Evolutionary conservation across 2,113 vertebrate genomes (phyloP), one percentile per base, ranked within the genome.

Genomic region (Plestiodon gilberti): DNA sequence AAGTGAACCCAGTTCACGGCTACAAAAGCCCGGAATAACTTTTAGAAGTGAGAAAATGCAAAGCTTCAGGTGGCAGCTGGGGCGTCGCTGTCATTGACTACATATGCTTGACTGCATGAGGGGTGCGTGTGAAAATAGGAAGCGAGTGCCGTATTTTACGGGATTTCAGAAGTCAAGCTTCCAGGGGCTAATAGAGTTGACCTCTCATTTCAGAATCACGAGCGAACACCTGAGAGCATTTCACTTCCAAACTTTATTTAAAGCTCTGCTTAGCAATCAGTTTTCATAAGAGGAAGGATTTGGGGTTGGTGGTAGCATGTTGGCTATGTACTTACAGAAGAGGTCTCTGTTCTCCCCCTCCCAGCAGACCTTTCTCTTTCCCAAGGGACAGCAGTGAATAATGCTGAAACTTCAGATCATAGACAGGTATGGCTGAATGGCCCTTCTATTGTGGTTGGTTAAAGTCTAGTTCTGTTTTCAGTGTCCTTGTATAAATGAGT

Each of bases 161-260:
- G 89, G 92, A 93, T 91, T 93, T 93, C 87, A 87, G 87, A 94
- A 94, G 87, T 93, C 90, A 91, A 87, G 92, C 90, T 91, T 94
- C 52, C 83, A 89, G 89, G 84, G 90, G 81, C 57, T 95, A 96
- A 92, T 95, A 94, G 89, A 94, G 81, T 95, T 95, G 90, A 91
- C 89, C 92, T 95, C 86, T 92, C 89, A 93, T 95, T 95, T 95
- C 81, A 85, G 91, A 94, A 90, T 90, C 87, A 89, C 81, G 82
- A 28, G 57, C 85, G 92, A 92, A 93, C 81, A 52, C 89, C 93
- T 93, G 81, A 92, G 73, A 89, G 64, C 69, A 76, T 94, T 95
- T 93, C 65, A 74, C 85, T 95, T 93, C 87, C 80, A 92, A 94
- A 94, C 83, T 95, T 94, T 93, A 92, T 93, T 92, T 95, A 92